Evolutionary conservation across 2,797 vertebrate genomes (phyloP), one percentile per base, ranked within the genome.

Genomic region (Oreochromis mossambicus): DNA sequence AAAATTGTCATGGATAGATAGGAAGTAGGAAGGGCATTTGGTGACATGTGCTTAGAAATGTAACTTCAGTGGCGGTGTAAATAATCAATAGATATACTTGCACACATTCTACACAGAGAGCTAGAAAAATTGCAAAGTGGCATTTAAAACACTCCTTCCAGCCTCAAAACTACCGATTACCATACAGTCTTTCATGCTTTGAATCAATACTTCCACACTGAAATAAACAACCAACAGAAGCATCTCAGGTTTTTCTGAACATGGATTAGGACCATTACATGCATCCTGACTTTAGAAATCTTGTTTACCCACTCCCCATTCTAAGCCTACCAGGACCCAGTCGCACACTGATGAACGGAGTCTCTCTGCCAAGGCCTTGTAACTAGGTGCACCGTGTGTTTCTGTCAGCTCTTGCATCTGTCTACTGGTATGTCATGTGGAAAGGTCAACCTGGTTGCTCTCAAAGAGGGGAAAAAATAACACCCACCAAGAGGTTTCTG

Each of bases 381-480:
- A 89, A 79, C 89, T 34, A 85, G 82, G 34, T 43, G 83, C 76
- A 81, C 84, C 83, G 61, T 8, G 54, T 90, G 94, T 92, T 91
- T 87, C 92, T 93, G 94, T 94, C 89, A 54, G 83, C 87, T 92
- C 90, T 50, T 29, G 86, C 87, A 84, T 92, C 89, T 78, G 87
- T 94, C 94, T 92, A 89, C 86, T 63, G 79, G 81, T 70, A 88
- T 90, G 94, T 93, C 93, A 94, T 90, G 93, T 91, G 90, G 91
- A 96, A 96, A 95, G 94, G 93, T 94, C 94, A 93, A 86, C 48
- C 48, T 83, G 90, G 89, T 92, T 87, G 92, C 85, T 92, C 83
- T 90, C 83, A 81, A 84, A 86, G 83, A 70, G 54, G 2, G 41
- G 4, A 0, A 21, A 38, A 87, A 81, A 85, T 50, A 87, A 84